A percentile compares a stretch with the other conserved stretches of the same genome.
Evolutionary conservation across 1,140 invertebrate genomes (phyloP).

Genomic region (Drosophila micromelanica): DNA sequence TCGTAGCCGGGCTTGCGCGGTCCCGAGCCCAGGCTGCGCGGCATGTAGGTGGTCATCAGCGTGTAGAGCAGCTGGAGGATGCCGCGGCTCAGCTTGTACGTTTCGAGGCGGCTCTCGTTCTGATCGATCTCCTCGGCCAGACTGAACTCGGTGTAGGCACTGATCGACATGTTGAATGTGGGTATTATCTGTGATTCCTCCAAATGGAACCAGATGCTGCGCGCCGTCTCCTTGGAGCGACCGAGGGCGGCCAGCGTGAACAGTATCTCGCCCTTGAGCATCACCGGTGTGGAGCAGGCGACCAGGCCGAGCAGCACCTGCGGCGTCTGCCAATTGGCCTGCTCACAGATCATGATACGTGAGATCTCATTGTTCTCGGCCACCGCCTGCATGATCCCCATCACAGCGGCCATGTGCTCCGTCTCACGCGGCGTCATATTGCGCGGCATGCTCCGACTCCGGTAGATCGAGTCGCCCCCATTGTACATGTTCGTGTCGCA

Average conservation of each 20-base stretch:
- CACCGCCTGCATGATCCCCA: slow-evolving; percentile 91
- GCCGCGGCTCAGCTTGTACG: slow-evolving; percentile 93
- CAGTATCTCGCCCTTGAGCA: slow-evolving; percentile 93
- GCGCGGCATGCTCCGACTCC: slow-evolving; percentile 85
- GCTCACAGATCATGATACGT: slow-evolving; percentile 92
- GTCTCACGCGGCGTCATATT: slow-evolving; percentile 93
- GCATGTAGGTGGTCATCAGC: slow-evolving; percentile 90
- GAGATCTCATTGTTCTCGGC: slow-evolving; percentile 92
- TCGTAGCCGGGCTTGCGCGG: slow-evolving; percentile 93
- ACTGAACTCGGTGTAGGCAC: slow-evolving; percentile 44
- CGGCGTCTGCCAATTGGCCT: slow-evolving; percentile 93
- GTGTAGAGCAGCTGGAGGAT: slow-evolving; percentile 91
- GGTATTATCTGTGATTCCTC: slow-evolving; percentile 93
- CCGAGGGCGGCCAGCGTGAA: slow-evolving; percentile 91
- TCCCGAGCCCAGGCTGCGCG: slow-evolving; percentile 91
- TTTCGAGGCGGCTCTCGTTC: slow-evolving; percentile 94
- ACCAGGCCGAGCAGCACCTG: slow-evolving; percentile 92
- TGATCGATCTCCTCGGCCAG: slow-evolving; percentile 85
- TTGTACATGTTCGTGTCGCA: slow-evolving; percentile 84
- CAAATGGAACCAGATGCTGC: slow-evolving; percentile 93
- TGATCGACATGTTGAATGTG: slow-evolving; percentile 88
- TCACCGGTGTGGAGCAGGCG: slow-evolving; percentile 92
- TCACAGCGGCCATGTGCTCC: slow-evolving; percentile 93
- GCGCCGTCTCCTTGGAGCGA: slow-evolving; percentile 89
- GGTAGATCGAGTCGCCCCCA: slow-evolving; percentile 87